Evolutionary conservation across 2,888 invertebrate species (phyloP), one percentile per base, ranked within the genome.

Genomic region (Apamea crenata): DNA sequence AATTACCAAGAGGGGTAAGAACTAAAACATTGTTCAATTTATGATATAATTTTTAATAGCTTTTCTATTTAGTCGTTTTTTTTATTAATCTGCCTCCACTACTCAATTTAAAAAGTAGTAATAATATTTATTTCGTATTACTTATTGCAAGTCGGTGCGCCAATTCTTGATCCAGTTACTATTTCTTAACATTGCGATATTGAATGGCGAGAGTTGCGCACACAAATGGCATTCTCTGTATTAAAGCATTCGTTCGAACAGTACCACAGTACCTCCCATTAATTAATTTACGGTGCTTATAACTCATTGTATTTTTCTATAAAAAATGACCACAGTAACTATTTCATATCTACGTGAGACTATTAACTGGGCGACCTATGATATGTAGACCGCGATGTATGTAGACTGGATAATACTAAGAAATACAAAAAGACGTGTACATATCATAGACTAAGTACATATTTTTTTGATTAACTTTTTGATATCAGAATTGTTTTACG

Each of bases 121-220:
- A 78, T 86, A 91, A 90, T 91, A 91, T 92, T 92, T 90, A 91
- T 92, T 93, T 93, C 90, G 78, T 87, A 88, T 90, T 83, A 87
- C 80, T 88, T 91, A 91, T 93, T 93, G 92, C 93, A 92, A 91
- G 89, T 92, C 88, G 87, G 91, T 92, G 91, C 91, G 91, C 93
- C 92, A 94, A 93, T 94, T 93, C 93, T 93, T 91, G 92, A 94
- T 93, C 93, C 91, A 94, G 94, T 94, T 94, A 93, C 90, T 93
- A 94, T 95, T 95, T 95, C 95, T 92, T 93, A 95, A 95, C 88
- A 94, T 95, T 95, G 94, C 94, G 93, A 94, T 93, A 95, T 93
- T 93, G 92, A 94, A 94, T 93, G 90, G 92, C 91, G 89, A 92
- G 91, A 93, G 91, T 93, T 93, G 93, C 91, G 90, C 90, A 90